Evolutionary conservation across 2,797 vertebrate species (phyloP).

Genomic region (Xenops minutus): DNA sequence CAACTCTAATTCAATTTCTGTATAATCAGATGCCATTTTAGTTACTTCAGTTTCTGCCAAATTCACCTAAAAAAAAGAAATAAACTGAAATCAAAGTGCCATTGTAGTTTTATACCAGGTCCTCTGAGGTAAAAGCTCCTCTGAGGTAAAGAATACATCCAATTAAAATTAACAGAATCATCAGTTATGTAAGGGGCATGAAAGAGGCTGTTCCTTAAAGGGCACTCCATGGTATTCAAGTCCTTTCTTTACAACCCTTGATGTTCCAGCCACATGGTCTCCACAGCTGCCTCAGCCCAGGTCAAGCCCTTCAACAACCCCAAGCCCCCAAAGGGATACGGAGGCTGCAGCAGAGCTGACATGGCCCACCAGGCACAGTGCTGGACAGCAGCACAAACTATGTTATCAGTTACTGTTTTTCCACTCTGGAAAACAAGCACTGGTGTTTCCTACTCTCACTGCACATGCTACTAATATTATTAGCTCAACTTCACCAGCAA

Average conservation of each 20-base stretch:
- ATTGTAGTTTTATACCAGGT: neutral
- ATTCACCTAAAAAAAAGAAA: conserved; percentile 83
- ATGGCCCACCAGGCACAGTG: neutral
- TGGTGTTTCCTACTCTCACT: neutral
- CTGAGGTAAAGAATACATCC: neutral
- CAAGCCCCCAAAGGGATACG: neutral
- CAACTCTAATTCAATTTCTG: conserved; percentile 91
- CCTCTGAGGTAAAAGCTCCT: neutral
- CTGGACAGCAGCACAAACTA: neutral
- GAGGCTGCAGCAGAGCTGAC: neutral
- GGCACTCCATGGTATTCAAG: fast-evolving
- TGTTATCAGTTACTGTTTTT: neutral
- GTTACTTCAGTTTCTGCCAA: conserved; percentile 88
- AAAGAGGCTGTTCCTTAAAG: neutral
- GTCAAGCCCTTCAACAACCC: neutral
- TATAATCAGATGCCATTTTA: conserved; percentile 91
- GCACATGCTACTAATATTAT: neutral
- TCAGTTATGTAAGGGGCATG: neutral
- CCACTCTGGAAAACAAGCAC: neutral
- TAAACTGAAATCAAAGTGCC: neutral
- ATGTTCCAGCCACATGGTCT: neutral
- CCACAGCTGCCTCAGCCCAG: neutral
- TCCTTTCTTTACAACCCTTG: neutral
- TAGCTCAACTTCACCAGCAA: neutral
- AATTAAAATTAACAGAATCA: neutral